A percentile compares a stretch with the other conserved stretches of the same genome.
These are phyloP conservation scores for Columba guinea DNA, from an alignment of 2,797 vertebrate genomes.

Conservation along the genomic window DNA sequence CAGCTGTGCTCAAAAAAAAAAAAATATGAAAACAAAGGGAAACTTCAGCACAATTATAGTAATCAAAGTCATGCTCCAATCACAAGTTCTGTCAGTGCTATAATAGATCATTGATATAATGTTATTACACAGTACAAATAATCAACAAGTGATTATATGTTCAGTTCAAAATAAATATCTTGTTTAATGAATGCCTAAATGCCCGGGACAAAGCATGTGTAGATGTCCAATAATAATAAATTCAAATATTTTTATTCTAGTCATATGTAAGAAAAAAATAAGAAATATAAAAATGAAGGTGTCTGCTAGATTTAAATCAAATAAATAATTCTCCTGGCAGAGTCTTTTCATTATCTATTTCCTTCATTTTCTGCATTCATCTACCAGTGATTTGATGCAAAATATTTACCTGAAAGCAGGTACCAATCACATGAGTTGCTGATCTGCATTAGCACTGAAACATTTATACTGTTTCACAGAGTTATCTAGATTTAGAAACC, in stretches of 20 bases:
- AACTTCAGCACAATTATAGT: background rate
- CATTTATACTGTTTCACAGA: background rate
- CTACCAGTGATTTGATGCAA: background rate
- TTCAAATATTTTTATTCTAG: background rate
- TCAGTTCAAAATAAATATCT: background rate
- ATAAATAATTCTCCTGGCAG: background rate
- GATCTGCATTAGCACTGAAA: background rate
- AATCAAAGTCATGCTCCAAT: background rate
- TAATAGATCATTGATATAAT: background rate
- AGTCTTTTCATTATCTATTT: background rate
- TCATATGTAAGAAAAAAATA: background rate
- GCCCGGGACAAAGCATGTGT: background rate
- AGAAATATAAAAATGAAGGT: background rate
- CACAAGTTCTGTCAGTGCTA: background rate
- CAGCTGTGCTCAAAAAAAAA: background rate
- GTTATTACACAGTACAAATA: background rate
- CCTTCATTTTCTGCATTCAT: background rate
- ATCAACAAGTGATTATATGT: background rate
- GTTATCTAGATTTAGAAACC: background rate
- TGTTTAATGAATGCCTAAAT: background rate
- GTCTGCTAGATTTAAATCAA: background rate
- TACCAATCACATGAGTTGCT: background rate
- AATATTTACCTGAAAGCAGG: background rate
- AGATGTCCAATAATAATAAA: background rate
- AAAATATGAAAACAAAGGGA: background rate